Percentiles rank a stretch among this genome's conserved stretches.
These are phyloP conservation scores for Epizoanthus rinbou DNA, from an alignment of 92 coral and sea anemone species.

Conservation along the genomic window DNA sequence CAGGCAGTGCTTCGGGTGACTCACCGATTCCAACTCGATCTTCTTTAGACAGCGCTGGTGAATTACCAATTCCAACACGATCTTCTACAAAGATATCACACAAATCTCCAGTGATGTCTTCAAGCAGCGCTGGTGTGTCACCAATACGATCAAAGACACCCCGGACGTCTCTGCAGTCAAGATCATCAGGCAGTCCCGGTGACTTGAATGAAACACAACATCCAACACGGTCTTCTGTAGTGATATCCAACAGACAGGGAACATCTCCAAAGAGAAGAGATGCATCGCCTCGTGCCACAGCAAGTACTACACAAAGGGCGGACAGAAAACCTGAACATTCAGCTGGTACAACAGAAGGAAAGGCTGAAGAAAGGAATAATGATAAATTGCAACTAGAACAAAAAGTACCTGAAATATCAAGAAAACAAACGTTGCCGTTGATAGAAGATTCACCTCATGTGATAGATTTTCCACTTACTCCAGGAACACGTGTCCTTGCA, in stretches of 20 bases:
- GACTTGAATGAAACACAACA: not conserved
- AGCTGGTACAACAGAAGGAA: not conserved
- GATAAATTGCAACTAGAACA: not conserved
- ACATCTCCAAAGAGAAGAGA: not conserved
- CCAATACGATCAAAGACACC: not conserved
- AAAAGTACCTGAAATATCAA: not conserved
- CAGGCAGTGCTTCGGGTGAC: not conserved
- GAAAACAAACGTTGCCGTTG: not conserved
- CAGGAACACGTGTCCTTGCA: slow-evolving; percentile 87
- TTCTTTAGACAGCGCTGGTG: not conserved
- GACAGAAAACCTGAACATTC: not conserved
- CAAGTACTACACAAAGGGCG: not conserved
- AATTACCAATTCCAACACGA: not conserved
- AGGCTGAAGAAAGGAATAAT: not conserved
- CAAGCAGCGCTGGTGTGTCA: not conserved
- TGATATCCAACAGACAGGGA: not conserved
- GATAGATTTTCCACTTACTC: slow-evolving; percentile 40
- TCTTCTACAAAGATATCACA: not conserved
- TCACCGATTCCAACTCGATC: not conserved
- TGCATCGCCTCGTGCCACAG: not conserved
- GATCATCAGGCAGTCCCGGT: not conserved
- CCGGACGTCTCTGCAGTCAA: not conserved
- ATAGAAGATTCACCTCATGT: slow-evolving; percentile 26
- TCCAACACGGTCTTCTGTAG: not conserved
- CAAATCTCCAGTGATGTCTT: not conserved